Percentiles rank a stretch among this genome's conserved stretches.
Conservation (phyloP, 2,888 invertebrate species). For the Pandemis corylana region DNA sequence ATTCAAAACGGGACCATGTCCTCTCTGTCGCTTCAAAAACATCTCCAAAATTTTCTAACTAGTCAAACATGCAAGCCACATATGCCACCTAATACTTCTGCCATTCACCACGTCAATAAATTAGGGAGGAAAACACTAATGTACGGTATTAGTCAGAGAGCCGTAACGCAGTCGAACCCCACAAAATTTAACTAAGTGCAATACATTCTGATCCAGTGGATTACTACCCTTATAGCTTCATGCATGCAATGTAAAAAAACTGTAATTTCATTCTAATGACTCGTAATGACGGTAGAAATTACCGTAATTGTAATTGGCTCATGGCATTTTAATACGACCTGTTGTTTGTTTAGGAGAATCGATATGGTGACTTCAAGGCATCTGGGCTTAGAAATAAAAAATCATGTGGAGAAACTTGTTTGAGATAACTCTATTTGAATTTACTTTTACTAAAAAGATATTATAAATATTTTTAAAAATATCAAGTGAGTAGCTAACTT, state of each 20-base stretch:
- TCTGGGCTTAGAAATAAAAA: not conserved
- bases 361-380: slow-evolving; percentile 7
- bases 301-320: slow-evolving; percentile 29
- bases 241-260: slow-evolving; percentile 37
- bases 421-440: not conserved
- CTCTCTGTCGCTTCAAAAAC: too few relatives aligned
- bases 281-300: slow-evolving; percentile 33
- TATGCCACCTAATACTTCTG: slow-evolving; percentile 19
- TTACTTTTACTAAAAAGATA: too few relatives aligned
- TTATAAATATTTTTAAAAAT: too few relatives aligned
- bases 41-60: not conserved
- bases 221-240: slow-evolving; percentile 16
- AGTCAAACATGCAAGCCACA: not conserved
- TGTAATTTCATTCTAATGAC: slow-evolving; percentile 39
- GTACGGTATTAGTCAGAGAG: slow-evolving; percentile 28
- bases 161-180: slow-evolving; percentile 46
- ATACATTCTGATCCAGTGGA: slow-evolving; percentile 22
- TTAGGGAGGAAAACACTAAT: slow-evolving; percentile 27
- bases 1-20: too few relatives aligned
- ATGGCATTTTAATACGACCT: slow-evolving; percentile 30
- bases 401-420: not conserved
- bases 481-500: too few relatives aligned
- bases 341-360: slow-evolving; percentile 22
- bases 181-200: slow-evolving; percentile 68
- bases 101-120: slow-evolving; percentile 26